Evolutionary conservation across 2,888 invertebrate genomes (phyloP), one percentile per base, ranked within the genome.

Genomic region (Augiades crinisus): DNA sequence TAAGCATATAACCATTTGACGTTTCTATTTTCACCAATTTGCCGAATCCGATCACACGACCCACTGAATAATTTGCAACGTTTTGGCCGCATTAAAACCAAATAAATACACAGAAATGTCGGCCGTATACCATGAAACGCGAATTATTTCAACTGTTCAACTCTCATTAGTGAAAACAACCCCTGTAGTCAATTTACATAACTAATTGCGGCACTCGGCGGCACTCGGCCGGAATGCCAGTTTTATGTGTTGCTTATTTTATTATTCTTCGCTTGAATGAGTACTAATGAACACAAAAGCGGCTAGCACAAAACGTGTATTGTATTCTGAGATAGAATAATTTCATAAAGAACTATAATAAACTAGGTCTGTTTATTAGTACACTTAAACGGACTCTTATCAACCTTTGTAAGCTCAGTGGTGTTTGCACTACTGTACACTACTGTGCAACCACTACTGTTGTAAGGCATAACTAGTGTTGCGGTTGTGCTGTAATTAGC

Each of bases 91-190:
- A 37, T 46, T 36, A 27, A 36, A 36, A 27, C 46, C 36, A 43
- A 19, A 43, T 41, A 50, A 41, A 49, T 49, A 17, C 19, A 24
- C 13, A 14, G 36, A 19, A 50, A 43, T 50, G 33, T 50, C 43
- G 27, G 34, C 27, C 43, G 43, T 17, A 43, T 50, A 50, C 41
- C 17, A 19, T 10, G 43, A 19, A 36, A 50, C 43, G 34, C 17
- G 43, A 43, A 37, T 44, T 51, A 44, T 33, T 62, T 62, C 56
- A 59, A 31, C 33, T 44, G 51, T 52, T 38, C 54, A 54, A 46
- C 34, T 21, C 65, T 72, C 66, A 66, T 72, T 72, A 69, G 64
- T 59, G 59, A 54, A 64, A 70, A 65, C 60, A 67, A 65, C 60
- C 56, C 59, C 60, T 59, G 59, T 61, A 61, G 56, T 49, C 47